A percentile compares a stretch with the other conserved stretches of the same genome.
phyloP scores from a whole-genome alignment of 2,113 vertebrate species.

The Heterotis niloticus region DNA sequence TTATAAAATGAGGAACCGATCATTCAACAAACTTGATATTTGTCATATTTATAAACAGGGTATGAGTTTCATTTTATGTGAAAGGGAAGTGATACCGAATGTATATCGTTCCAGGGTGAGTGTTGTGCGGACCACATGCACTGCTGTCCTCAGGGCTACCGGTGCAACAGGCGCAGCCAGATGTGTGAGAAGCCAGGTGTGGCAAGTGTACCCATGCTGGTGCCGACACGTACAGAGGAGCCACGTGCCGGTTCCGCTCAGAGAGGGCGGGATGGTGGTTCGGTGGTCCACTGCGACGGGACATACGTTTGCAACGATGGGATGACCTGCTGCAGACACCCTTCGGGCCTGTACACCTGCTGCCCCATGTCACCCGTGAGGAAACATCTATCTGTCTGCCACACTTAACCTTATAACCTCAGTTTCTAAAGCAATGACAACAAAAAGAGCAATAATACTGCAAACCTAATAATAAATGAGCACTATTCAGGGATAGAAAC shows the following conservation, averaged over 20 bases:
- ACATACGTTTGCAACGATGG: conserved; percentile 28
- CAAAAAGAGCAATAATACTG: too few species aligned
- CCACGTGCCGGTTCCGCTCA: not conserved
- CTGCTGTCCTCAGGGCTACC: conserved; percentile 58
- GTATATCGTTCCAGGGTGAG: conserved; percentile 49
- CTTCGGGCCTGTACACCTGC: conserved; percentile 46
- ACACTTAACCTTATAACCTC: not conserved
- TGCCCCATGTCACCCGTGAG: conserved; percentile 47
- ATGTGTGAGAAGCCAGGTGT: conserved; percentile 42
- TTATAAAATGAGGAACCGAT: too few species aligned
- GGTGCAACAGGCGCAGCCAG: conserved; percentile 39
- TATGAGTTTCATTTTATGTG: not conserved
- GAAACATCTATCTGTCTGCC: not conserved
- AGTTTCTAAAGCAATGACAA: not conserved
- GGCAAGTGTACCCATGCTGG: conserved; percentile 41
- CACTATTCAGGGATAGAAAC: too few species aligned
- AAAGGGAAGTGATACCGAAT: not conserved
- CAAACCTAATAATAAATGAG: too few species aligned
- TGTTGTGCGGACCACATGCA: conserved; percentile 59
- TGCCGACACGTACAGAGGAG: conserved; percentile 39
- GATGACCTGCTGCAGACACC: conserved; percentile 54
- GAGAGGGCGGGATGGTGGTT: not conserved
- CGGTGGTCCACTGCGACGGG: conserved; percentile 48
- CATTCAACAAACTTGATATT: too few species aligned
- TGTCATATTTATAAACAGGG: not conserved